A percentile compares a stretch with the other conserved stretches of the same genome.
These are phyloP conservation scores for Aptenodytes patagonicus DNA, from an alignment of 2,113 vertebrate genomes.

Conservation along the genomic window DNA sequence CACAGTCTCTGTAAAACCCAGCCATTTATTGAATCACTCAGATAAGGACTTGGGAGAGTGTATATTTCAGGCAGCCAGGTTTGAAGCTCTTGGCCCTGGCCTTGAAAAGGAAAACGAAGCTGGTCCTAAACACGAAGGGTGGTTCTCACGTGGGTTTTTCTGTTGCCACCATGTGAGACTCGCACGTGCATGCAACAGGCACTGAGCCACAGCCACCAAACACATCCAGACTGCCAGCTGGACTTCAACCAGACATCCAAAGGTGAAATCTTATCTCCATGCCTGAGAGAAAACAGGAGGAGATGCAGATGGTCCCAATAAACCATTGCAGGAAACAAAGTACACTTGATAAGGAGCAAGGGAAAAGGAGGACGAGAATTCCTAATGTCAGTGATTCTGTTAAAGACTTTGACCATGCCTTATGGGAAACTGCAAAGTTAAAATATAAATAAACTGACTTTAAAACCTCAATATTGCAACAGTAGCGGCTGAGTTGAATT, in stretches of 20 bases:
- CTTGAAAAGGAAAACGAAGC: not conserved
- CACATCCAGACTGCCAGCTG: conserved; percentile 61
- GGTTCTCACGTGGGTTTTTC: conserved; percentile 46
- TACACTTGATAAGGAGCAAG: conserved; percentile 65
- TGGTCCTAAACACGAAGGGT: not conserved
- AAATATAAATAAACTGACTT: conserved; percentile 72
- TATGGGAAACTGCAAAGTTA: conserved; percentile 68
- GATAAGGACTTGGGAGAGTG: not conserved
- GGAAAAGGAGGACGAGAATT: conserved; percentile 66
- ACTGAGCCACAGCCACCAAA: conserved; percentile 51
- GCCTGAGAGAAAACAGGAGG: conserved; percentile 68
- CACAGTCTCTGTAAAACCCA: not conserved
- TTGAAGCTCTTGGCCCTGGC: not conserved
- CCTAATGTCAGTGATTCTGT: conserved; percentile 64
- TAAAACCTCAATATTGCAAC: conserved; percentile 69
- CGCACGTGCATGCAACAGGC: conserved; percentile 41
- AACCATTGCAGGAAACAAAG: conserved; percentile 65
- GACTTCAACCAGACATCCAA: conserved; percentile 68
- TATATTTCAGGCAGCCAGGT: not conserved
- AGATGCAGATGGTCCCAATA: conserved; percentile 64
- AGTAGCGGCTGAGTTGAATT: conserved; percentile 68
- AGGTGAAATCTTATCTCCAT: conserved; percentile 70
- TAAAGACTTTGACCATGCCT: conserved; percentile 70
- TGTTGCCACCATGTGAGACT: conserved; percentile 55
- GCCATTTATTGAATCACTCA: not conserved